Evolutionary conservation across 92 coral and sea anemone species (phyloP).

Genomic region (Siderastrea radians): DNA sequence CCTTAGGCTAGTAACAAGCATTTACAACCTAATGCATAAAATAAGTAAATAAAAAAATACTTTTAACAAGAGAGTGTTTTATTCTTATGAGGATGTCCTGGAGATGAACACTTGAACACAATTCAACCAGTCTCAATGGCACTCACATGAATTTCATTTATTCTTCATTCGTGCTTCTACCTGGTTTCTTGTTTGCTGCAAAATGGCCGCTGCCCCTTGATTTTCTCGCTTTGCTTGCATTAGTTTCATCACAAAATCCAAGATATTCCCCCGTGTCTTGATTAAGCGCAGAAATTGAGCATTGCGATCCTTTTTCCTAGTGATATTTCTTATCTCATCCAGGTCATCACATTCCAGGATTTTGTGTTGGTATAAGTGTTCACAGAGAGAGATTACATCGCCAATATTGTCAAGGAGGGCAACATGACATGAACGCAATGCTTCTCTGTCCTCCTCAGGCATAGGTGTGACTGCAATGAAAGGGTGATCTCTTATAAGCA

Average conservation of each 20-base stretch:
- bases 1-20: too few species aligned
- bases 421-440: conserved; percentile 18
- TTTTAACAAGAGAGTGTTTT: too few species aligned
- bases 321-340: neutral
- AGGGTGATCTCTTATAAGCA: too few species aligned
- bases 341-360: conserved; percentile 16
- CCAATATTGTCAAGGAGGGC: conserved; percentile 15
- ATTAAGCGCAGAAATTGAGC: neutral
- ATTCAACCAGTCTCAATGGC: too few species aligned
- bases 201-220: conserved; percentile 26
- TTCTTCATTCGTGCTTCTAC: too few species aligned
- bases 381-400: neutral
- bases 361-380: conserved; percentile 26
- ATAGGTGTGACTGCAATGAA: conserved; percentile 17
- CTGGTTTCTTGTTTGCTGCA: conserved; percentile 12
- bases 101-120: too few species aligned
- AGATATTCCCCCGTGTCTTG: conserved; percentile 29
- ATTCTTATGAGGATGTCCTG: too few species aligned
- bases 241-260: conserved; percentile 26
- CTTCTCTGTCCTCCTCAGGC: conserved; percentile 40
- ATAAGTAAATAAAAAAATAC: too few species aligned
- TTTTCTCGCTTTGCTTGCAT: conserved; percentile 31
- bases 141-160: too few species aligned
- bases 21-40: too few species aligned
- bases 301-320: conserved; percentile 1